Conservation (phyloP, 1,140 invertebrate genomes). For the Myzus persicae region DNA sequence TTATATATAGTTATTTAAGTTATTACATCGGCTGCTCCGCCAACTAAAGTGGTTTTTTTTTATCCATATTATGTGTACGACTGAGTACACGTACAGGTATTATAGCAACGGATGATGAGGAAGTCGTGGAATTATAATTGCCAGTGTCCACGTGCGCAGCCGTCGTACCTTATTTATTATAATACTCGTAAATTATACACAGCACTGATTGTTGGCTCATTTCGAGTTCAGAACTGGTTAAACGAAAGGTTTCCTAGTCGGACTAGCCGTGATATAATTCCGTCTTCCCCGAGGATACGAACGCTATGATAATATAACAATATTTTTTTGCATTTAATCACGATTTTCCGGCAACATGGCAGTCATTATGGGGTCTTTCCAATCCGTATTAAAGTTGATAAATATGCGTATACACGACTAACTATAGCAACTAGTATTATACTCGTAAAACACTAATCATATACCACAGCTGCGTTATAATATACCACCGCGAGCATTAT, state of each 20-base stretch:
- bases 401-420: not conserved
- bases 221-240: not conserved
- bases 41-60: not conserved
- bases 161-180: not conserved
- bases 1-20: not conserved
- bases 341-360: not conserved
- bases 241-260: not conserved
- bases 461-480: no score
- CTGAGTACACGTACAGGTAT: no score
- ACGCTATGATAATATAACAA: no score
- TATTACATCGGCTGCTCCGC: not conserved
- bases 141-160: not conserved
- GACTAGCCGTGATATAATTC: not conserved
- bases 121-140: not conserved
- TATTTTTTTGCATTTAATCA: not conserved
- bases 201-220: not conserved
- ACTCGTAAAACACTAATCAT: no score
- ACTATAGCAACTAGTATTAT: no score
- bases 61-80: not conserved
- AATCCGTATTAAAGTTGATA: not conserved
- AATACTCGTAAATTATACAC: no score
- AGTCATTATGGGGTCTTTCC: not conserved
- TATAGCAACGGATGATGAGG: not conserved
- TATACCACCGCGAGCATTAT: no score
- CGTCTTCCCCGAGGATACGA: no score